Percentiles rank a stretch among this genome's conserved stretches.
phyloP scores from a whole-genome alignment of 1,140 invertebrate genomes.

The Drosophila paulistorum region DNA sequence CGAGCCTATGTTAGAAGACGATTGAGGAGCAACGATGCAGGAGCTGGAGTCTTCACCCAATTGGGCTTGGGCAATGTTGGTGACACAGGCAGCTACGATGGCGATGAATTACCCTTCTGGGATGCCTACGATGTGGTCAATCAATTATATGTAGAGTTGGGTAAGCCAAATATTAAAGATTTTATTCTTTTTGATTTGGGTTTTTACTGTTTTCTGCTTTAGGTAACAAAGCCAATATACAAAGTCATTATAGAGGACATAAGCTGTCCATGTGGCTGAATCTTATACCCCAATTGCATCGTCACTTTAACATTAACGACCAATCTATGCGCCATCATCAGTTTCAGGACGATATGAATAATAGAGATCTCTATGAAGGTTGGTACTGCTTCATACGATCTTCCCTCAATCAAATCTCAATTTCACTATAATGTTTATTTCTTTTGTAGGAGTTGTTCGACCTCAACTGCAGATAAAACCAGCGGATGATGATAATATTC shows the following conservation, averaged over 20 bases:
- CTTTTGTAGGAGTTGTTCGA: slow-evolving; percentile 84
- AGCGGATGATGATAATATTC: slow-evolving; percentile 69
- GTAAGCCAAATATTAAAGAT: slow-evolving; percentile 75
- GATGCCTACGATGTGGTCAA: slow-evolving; percentile 95
- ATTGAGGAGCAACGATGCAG: slow-evolving; percentile 66
- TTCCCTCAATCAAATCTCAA: not conserved
- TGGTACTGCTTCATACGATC: not conserved
- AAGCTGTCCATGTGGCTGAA: slow-evolving; percentile 97
- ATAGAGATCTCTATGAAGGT: slow-evolving; percentile 77
- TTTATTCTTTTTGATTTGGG: too few relatives aligned
- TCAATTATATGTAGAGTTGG: slow-evolving; percentile 93
- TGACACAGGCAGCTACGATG: slow-evolving; percentile 58
- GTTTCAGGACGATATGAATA: slow-evolving; percentile 86
- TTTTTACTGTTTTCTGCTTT: not conserved
- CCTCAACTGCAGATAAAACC: slow-evolving; percentile 77
- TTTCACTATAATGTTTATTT: not conserved
- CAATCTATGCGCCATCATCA: slow-evolving; percentile 91
- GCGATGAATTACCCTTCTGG: slow-evolving; percentile 88
- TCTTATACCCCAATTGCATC: slow-evolving; percentile 93
- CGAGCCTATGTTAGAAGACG: slow-evolving; percentile 62
- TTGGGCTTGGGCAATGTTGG: slow-evolving; percentile 41
- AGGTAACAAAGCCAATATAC: slow-evolving; percentile 88
- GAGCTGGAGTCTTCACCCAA: slow-evolving; percentile 29
- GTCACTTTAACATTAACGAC: slow-evolving; percentile 88
- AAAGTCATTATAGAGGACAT: slow-evolving; percentile 93